These are phyloP conservation scores for Platycheirus albimanus DNA, from an alignment of 2,888 invertebrate species.

Conservation along the genomic window DNA sequence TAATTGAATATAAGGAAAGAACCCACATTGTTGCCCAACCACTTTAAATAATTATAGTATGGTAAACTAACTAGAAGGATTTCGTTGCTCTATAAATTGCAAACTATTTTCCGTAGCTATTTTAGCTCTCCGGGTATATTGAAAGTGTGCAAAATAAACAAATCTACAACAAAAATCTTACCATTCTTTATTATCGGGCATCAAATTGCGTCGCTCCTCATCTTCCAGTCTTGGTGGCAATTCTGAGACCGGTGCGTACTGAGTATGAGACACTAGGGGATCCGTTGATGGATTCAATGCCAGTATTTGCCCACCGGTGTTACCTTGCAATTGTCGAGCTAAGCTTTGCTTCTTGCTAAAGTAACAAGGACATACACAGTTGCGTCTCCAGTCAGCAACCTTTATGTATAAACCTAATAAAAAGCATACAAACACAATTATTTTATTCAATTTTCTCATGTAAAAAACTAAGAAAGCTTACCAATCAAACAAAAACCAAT, in stretches of 20 bases:
- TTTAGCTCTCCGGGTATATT: neutral
- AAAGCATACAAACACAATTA: neutral
- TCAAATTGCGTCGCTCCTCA: constrained; percentile 88
- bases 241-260: constrained; percentile 90
- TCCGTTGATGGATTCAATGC: constrained; percentile 90
- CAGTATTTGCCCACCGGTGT: constrained; percentile 84
- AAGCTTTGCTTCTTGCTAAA: constrained; percentile 79
- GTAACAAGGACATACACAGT: constrained; percentile 79
- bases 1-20: no score
- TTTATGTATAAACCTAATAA: constrained; percentile 80
- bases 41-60: no score
- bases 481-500: constrained; percentile 86
- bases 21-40: no score
- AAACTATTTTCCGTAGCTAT: neutral
- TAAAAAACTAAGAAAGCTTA: constrained; percentile 78
- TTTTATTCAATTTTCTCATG: neutral
- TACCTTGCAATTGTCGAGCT: constrained; percentile 80
- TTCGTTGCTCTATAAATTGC: no score
- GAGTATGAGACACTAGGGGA: constrained; percentile 88
- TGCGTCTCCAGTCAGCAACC: constrained; percentile 79
- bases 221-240: constrained; percentile 86
- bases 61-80: no score
- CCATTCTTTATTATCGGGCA: constrained; percentile 90
- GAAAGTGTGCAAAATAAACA: no score
- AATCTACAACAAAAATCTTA: no score